Conservation (phyloP, 2,113 vertebrate genomes). For the Calonectris borealis region DNA sequence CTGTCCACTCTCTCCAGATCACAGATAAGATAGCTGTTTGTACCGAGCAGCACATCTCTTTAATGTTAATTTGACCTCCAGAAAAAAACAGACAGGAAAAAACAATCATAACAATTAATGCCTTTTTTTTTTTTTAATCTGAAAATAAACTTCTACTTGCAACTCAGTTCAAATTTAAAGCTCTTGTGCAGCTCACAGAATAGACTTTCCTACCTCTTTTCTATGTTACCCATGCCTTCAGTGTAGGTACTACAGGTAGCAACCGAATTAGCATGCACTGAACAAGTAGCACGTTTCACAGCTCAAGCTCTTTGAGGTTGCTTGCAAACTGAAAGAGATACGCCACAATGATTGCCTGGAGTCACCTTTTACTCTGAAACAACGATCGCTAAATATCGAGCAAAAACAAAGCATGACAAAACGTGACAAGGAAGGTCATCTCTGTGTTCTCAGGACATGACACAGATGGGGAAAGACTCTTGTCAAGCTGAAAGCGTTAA, state of each 20-base stretch:
- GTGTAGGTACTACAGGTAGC: neutral
- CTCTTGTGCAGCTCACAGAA: neutral
- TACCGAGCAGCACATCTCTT: neutral
- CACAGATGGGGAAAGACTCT: neutral
- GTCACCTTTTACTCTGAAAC: neutral
- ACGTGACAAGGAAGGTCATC: neutral
- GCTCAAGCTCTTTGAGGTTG: neutral
- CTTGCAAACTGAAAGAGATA: neutral
- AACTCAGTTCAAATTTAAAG: neutral
- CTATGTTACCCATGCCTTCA: neutral
- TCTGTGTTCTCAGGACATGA: neutral
- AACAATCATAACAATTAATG: neutral
- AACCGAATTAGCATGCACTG: neutral
- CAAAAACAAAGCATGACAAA: neutral
- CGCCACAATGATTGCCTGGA: neutral
- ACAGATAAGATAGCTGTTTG: neutral
- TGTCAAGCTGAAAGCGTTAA: neutral
- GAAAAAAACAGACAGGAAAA: neutral
- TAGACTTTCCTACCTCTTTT: neutral
- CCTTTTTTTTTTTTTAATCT: neutral
- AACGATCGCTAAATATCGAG: neutral
- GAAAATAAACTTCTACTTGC: neutral
- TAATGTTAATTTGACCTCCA: neutral
- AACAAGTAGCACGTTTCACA: fast-evolving
- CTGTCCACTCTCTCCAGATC: neutral